Evolutionary conservation across 2,888 invertebrate genomes (phyloP), one percentile per base, ranked within the genome.

Genomic region (Hymenopus coronatus): DNA sequence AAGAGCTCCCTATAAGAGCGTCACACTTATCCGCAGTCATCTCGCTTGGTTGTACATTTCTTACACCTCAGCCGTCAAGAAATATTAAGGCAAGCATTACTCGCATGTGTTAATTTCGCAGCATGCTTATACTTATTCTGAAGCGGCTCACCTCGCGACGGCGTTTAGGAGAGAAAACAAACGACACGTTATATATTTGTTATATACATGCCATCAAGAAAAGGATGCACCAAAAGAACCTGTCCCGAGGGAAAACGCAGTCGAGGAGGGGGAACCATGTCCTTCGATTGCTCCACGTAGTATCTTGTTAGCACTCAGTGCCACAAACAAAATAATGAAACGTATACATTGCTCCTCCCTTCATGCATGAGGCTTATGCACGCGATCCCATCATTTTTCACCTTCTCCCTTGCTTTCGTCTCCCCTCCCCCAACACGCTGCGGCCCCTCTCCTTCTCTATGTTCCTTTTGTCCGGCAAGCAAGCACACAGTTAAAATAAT

Each of bases 401-500:
- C 82, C 12, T 87, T 70, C 82, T 82, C 33, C 70, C 54, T 84
- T 83, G 84, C 46, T 28, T 82, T 81, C n/a, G 28, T 86, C 46
- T 25, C 54, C 83, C 33, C 20, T 28, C 88, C n/a, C 83, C 28
- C 87, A 40, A 40, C 9, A 40, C 40, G 40, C 40, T 40, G 40
- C 40, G 40, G 40, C n/a, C 83, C 28, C 87, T 27, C 27, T 33
- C 88, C 25, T 46, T 84, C 46, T 30, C 88, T 4, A n/a, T 87
- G 33, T 27, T 87, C 82, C 87, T 87, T 88, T 84, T 84, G 84
- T 84, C 88, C 88, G 46, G 82, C 84, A 88, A 83, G 33, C 88
- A 84, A 81, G 88, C 85, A 82, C 84, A 85, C 87, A 87, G 89
- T 89, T 87, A 87, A 86, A 87, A 87, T 87, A 87, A 87, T 87